Conservation (phyloP, 2,888 invertebrate genomes). For the Pollenia amentaria region DNA sequence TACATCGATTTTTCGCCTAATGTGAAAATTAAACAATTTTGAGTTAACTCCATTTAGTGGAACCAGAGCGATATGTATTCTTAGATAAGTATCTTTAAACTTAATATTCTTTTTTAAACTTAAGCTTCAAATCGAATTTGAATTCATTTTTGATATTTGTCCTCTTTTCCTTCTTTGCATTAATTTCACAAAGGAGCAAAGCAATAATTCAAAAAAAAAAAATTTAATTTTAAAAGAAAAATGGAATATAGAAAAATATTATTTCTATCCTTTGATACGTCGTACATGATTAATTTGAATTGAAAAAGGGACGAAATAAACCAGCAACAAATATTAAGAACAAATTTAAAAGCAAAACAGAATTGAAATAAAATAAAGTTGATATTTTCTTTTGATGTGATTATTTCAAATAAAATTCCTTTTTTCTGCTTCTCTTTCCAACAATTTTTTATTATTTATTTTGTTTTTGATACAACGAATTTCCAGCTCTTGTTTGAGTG, state of each 20-base stretch:
- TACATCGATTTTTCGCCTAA: no score
- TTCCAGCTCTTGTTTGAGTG: background rate
- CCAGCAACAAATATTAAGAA: background rate
- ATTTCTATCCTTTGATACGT: slow-evolving; percentile 24
- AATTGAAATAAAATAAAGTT: slow-evolving; percentile 19
- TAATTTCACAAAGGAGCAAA: background rate
- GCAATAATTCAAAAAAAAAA: background rate
- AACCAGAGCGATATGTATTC: no score
- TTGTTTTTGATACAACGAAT: background rate
- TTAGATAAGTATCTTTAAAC: no score
- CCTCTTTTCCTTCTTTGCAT: background rate
- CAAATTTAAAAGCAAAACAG: background rate
- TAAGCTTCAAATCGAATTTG: no score
- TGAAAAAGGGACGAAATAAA: background rate
- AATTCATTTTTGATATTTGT: background rate
- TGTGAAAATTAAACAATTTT: no score
- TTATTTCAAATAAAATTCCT: slow-evolving; percentile 31
- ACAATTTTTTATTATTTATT: background rate
- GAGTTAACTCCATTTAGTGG: no score
- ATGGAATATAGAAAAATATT: background rate
- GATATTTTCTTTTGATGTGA: slow-evolving; percentile 30
- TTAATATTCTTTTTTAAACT: no score
- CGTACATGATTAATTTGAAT: slow-evolving; percentile 25
- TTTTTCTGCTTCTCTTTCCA: background rate
- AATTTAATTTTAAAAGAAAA: background rate